Base-by-base conservation (phyloP, 2,113 vertebrate genomes). In the Laticauda colubrina region DNA sequence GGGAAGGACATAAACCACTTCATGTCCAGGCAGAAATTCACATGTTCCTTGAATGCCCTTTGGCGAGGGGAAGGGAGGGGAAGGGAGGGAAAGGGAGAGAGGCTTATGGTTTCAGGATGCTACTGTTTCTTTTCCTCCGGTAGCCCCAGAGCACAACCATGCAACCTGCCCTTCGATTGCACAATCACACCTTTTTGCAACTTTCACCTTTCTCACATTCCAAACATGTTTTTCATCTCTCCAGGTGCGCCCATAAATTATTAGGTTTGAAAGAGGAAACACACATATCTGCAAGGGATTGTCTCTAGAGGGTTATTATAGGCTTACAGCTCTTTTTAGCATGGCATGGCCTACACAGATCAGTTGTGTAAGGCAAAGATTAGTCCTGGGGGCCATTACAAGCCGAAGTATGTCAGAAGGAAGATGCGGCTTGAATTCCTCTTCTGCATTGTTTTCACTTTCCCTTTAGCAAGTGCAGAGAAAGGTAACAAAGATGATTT, bases 121-220 rank as follows among this genome's bases (percentile, higher is more conserved):
- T 59, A 12, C 90, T 43, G 7, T 24, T 92, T 96, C 93, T 87
- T 53, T 87, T 91, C 86, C 87, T 39, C 34, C 34, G 34, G 34
- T 39, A 39, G 34, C 34, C 43, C 23, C n/a, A 92, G 87, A 85
- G 91, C 90, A 91, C 94, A 88, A 57, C 15, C 3, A 48, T 1
- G 21, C 1, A 57, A 8, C 29, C 90, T 91, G 88, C 91, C 94
- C 93, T 94, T 87, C 89, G 92, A 95, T 88, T 92, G 81, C 15
- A 92, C 87, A 95, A 95, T 21, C 18, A 12, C 64, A 93, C 34
- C 92, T 45, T 2, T 90, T 57, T 87, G 86, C 45, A 59, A 48
- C 3, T 1, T 55, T 18, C 93, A 89, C 93, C 92, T 3, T 90
- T 94, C 48, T 54, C 64, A 56, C 90, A 95, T 94, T 95, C 96